These are phyloP conservation scores for Latheticus oryzae DNA, from an alignment of 2,888 invertebrate genomes.

Conservation along the genomic window DNA sequence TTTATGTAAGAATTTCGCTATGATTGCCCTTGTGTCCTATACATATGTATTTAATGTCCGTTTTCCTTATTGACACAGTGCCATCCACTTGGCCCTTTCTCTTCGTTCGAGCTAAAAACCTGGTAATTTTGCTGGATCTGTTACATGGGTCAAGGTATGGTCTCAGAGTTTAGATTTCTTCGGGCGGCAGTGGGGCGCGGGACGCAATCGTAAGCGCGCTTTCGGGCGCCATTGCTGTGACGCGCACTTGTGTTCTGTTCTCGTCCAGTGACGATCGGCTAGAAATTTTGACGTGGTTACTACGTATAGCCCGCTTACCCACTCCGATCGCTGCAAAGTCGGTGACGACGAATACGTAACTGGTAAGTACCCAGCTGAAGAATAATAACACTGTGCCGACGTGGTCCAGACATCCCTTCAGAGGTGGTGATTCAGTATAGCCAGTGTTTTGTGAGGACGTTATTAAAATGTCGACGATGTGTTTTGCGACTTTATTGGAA, in stretches of 20 bases:
- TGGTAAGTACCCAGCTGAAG: constrained; percentile 82
- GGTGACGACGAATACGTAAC: constrained; percentile 97
- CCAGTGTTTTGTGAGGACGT: constrained; percentile 60
- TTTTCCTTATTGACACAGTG: no score
- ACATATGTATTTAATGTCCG: no score
- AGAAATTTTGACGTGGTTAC: constrained; percentile 91
- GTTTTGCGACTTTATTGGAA: constrained; percentile 60
- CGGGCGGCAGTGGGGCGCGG: constrained; percentile 36
- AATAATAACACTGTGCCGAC: constrained; percentile 70
- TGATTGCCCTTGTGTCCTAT: no score
- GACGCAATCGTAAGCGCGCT: constrained; percentile 65
- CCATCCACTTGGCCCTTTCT: no score
- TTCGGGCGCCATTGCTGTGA: constrained; percentile 78
- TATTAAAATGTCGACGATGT: constrained; percentile 63
- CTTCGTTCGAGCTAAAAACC: no score
- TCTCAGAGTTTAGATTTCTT: no score
- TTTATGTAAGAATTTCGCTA: no score
- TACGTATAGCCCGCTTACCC: constrained; percentile 94
- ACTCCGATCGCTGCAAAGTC: constrained; percentile 93
- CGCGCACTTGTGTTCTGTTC: constrained; percentile 80
- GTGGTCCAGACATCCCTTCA: constrained; percentile 65
- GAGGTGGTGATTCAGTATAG: constrained; percentile 52
- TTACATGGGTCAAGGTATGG: constrained; percentile 37
- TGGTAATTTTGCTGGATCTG: constrained; percentile 11
- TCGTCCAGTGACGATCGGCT: constrained; percentile 86